These are phyloP conservation scores for Parotia lawesii DNA, from an alignment of 2,113 vertebrate genomes.

Conservation along the genomic window DNA sequence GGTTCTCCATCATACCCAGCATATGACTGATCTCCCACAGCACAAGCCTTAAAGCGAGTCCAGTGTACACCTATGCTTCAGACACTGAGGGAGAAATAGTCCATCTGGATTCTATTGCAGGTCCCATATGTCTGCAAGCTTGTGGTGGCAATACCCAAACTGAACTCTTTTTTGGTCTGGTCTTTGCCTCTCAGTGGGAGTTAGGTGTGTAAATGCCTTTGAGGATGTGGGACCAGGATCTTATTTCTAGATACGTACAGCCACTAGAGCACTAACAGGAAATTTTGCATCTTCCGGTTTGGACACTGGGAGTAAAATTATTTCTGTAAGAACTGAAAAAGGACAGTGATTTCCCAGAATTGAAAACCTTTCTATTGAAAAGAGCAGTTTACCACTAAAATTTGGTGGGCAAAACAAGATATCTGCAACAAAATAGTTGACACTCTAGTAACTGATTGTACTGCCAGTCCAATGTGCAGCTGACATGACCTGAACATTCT, in stretches of 20 bases:
- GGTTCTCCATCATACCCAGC: background rate
- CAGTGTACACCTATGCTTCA: background rate
- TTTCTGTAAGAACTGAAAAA: background rate
- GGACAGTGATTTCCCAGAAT: background rate
- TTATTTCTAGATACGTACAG: background rate
- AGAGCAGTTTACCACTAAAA: background rate
- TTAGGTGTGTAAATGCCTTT: background rate
- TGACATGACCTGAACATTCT: background rate
- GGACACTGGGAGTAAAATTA: background rate
- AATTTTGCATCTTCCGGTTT: background rate
- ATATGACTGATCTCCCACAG: accelerated
- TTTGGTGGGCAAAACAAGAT: background rate
- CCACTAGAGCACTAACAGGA: background rate
- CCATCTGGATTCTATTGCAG: background rate
- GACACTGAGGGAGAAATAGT: background rate
- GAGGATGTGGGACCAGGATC: background rate
- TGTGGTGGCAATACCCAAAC: background rate
- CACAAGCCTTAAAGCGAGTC: background rate
- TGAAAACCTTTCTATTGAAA: background rate
- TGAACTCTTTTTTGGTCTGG: background rate
- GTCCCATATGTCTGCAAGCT: background rate
- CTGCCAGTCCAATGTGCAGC: background rate
- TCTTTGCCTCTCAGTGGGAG: background rate
- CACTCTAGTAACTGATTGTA: background rate
- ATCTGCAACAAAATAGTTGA: background rate